Conservation (phyloP, 2,113 vertebrate genomes). For the Leptocoma aspasia region DNA sequence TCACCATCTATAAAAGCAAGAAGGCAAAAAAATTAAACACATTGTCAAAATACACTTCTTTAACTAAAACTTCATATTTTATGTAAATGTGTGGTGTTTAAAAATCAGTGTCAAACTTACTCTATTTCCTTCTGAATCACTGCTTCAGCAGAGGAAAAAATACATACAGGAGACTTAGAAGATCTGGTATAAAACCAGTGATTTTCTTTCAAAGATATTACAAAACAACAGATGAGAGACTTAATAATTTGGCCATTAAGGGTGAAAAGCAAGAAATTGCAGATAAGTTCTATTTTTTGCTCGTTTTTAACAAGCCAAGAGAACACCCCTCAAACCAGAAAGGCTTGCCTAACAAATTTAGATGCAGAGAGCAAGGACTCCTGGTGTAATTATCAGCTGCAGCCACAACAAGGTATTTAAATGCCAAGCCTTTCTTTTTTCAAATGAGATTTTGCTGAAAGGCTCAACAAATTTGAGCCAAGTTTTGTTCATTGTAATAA, state of each 20-base stretch:
- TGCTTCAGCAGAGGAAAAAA: background rate
- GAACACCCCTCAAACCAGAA: background rate
- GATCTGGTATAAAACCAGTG: background rate
- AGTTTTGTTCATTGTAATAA: background rate
- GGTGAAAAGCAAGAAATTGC: background rate
- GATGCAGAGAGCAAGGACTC: background rate
- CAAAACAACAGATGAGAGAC: background rate
- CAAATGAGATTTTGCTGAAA: background rate
- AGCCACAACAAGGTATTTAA: background rate
- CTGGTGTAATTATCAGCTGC: background rate
- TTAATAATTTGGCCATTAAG: background rate
- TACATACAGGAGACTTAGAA: background rate
- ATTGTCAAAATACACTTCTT: background rate
- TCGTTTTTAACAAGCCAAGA: background rate
- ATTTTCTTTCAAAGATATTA: background rate
- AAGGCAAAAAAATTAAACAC: background rate
- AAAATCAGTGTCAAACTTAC: background rate
- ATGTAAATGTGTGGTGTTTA: background rate
- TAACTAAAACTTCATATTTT: background rate
- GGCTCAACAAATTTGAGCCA: background rate
- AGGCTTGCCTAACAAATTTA: background rate
- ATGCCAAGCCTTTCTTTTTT: background rate
- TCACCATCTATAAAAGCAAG: conserved; percentile 83
- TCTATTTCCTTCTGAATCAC: background rate
- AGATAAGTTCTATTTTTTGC: background rate